A percentile compares a stretch with the other conserved stretches of the same genome.
Evolutionary conservation across 2,113 vertebrate genomes (phyloP).

Genomic region (Cyphomyrus discorhynchus): DNA sequence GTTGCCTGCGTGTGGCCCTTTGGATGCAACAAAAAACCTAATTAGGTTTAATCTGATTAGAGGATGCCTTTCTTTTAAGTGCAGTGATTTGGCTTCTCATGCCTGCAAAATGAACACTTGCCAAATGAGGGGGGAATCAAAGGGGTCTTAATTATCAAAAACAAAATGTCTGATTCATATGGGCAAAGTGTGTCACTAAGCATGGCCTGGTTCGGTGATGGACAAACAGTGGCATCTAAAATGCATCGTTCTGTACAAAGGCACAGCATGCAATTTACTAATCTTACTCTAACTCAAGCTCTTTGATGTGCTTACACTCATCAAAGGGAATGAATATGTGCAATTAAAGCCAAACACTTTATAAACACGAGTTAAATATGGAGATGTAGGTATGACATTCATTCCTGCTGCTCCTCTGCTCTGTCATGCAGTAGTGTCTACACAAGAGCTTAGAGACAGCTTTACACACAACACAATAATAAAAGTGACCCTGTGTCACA

Average conservation of each 20-base stretch:
- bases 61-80: background rate
- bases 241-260: background rate
- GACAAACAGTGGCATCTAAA: background rate
- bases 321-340: background rate
- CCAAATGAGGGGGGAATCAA: background rate
- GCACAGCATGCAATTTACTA: background rate
- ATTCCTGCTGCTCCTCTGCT: background rate
- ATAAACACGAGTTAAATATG: background rate
- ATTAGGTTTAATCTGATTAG: slow-evolving; percentile 2
- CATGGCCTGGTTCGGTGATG: background rate
- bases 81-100: background rate
- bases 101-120: background rate
- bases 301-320: background rate
- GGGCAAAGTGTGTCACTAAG: background rate
- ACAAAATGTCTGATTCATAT: background rate
- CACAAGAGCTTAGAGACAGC: background rate
- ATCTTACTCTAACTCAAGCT: background rate
- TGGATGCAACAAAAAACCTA: background rate
- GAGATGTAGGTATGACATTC: background rate
- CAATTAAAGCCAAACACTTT: background rate
- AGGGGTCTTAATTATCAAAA: background rate
- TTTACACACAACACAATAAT: background rate
- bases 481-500: background rate
- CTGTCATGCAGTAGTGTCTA: background rate
- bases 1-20: slow-evolving; percentile 1